Evolutionary conservation across 2,888 invertebrate species (phyloP).

Genomic region (Epistrophella euchroma): DNA sequence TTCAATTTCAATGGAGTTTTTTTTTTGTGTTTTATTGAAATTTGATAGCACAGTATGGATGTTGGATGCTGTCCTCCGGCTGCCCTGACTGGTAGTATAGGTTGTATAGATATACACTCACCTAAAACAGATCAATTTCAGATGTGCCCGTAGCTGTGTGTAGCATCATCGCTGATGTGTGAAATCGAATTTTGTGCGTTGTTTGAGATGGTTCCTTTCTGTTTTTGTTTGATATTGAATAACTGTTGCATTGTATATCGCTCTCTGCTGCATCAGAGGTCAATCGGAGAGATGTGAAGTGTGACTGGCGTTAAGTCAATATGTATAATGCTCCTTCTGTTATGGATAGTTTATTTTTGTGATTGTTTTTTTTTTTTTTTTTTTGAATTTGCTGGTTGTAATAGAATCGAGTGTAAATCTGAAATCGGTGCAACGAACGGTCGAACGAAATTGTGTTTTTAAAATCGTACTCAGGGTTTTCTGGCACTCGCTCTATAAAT

Average conservation of each 20-base stretch:
- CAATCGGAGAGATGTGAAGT: slow-evolving; percentile 33
- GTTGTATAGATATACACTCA: not conserved
- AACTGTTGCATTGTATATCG: slow-evolving; percentile 34
- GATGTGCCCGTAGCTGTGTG: slow-evolving; percentile 50
- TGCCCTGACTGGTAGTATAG: not conserved
- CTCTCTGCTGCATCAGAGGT: slow-evolving; percentile 14
- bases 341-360: not conserved
- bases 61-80: slow-evolving; percentile 18
- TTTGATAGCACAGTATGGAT: slow-evolving; percentile 43
- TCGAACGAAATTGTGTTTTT: not conserved
- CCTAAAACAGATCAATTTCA: slow-evolving; percentile 54
- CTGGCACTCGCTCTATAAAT: too few species aligned
- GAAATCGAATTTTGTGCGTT: slow-evolving; percentile 62
- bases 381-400: not conserved
- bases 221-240: slow-evolving; percentile 27
- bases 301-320: slow-evolving; percentile 28
- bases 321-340: not conserved
- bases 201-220: slow-evolving; percentile 28
- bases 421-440: not conserved
- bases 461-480: too few species aligned
- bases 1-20: slow-evolving; percentile 49
- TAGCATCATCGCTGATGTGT: slow-evolving; percentile 58
- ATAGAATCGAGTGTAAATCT: not conserved
- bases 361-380: too few species aligned
- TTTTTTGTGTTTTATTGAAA: slow-evolving; percentile 57